Base-by-base conservation (phyloP, 2,797 vertebrate genomes). In the Zalophus californianus region DNA sequence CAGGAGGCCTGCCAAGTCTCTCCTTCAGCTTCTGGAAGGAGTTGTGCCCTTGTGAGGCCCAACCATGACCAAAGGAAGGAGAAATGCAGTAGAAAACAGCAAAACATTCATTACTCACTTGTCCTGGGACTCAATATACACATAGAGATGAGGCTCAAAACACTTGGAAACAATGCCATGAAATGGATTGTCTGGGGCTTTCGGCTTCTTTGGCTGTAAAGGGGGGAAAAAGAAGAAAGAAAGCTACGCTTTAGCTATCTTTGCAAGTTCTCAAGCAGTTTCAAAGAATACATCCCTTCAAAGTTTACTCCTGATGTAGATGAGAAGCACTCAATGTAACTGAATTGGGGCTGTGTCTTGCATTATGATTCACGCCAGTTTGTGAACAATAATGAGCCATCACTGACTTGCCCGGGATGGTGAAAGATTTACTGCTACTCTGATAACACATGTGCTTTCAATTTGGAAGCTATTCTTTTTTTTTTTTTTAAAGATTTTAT, bases 41-140 rank as follows among this genome's bases (percentile, higher is more conserved):
- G 60, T 7, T 60, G 4, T 41, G 29, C 44, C 48, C 84, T 62
- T 79, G 58, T 23, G 60, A 93, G 35, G 62, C 48, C 32, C 66
- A 52, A 29, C 38, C 12, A 20, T 52, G 56, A 90, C 52, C 41
- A 48, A 44, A 78, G 38, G 27, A 14, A 4, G 3, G 52, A 89
- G 93, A 91, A 32, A 82, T 5, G 16, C 18, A 7, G 9, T 18
- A 80, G 56, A 85, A 95, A 84, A 93, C 78, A 83, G 7, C 38
- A 96, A 23, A 56, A 54, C 0, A 48, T 62, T n/a, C 66, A 86
- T 87, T 95, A 99, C 99, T 99, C 98, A 99, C 99, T 99, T 99
- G 99, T 99, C 99, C 98, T 99, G 99, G 88, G 99, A 99, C 98
- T 99, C 99, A 4, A 99, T 99, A 96, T 99, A 99, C 96, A 99